A percentile compares a stretch with the other conserved stretches of the same genome.
Conservation (phyloP, 2,888 invertebrate species). For the Melangyna quadrimaculata region DNA sequence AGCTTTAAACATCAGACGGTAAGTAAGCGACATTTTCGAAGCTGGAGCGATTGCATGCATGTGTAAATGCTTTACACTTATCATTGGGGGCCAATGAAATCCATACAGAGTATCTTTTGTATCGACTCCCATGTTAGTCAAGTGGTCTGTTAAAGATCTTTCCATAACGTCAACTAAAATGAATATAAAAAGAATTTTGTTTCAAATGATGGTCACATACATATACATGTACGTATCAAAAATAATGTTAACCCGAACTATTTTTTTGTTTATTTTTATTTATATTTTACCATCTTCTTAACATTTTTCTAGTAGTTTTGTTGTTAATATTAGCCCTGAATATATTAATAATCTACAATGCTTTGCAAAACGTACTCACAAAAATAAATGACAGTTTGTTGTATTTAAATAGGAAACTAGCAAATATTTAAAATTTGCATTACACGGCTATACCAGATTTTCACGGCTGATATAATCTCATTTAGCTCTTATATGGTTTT, state of each 20-base stretch:
- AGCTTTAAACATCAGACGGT: slow-evolving; percentile 86
- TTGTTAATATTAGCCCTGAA: no score
- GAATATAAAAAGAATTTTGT: neutral
- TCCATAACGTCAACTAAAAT: slow-evolving; percentile 88
- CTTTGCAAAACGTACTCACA: no score
- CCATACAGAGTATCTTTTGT: slow-evolving; percentile 84
- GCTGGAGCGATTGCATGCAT: slow-evolving; percentile 92
- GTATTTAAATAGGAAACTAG: no score
- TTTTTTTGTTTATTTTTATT: no score
- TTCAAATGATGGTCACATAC: neutral
- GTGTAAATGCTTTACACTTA: slow-evolving; percentile 89
- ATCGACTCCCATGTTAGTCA: slow-evolving; percentile 82
- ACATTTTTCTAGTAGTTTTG: no score
- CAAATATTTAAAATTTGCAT: no score
- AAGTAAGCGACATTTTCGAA: slow-evolving; percentile 86
- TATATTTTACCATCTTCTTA: no score
- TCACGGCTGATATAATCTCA: no score
- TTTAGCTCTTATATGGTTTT: no score
- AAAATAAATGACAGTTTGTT: no score
- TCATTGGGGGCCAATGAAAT: slow-evolving; percentile 96
- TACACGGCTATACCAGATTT: no score
- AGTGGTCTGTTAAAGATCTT: slow-evolving; percentile 80
- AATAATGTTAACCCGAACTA: neutral
- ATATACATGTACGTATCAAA: neutral
- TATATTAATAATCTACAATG: no score